Base-by-base conservation (phyloP, 2,888 invertebrate species). In the Dusona sp. region DNA sequence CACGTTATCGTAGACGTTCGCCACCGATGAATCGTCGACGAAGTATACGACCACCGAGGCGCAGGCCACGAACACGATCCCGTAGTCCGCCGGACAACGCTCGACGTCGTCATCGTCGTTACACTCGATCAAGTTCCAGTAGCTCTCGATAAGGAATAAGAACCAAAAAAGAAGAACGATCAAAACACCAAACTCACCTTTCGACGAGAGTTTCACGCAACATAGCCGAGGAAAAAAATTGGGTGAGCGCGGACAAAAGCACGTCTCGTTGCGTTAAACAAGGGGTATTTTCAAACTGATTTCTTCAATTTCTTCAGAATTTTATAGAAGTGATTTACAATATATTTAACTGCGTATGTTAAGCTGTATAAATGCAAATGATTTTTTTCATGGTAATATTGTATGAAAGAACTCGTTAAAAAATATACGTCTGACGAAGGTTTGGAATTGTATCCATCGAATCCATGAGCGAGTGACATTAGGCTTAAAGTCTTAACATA, bases 111-210 rank as follows among this genome's bases (percentile, higher is more conserved):
- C 96, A 96, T 91, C 96, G 96, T 91, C 96, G 96, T 92, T 96
- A 96, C 93, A 96, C 96, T 94, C 96, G 97, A 93, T 97, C 97
- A 88, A 97, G 97, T 91, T 97, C 97, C 86, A 97, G 97, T 94
- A 97, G 97, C 94, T 97, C 97, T 90, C 96, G 97, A 95, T 97
- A 93, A 94, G 82, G 79, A 25, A 36, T 42, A 57, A 36, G 8
- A 33, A 61, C 2, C n/a, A 64, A 70, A 33, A 45, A 48, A 75
- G 61, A 61, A 11, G 36, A 83, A 65, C 19, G 33, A 11, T 25
- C 2, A 82, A 65, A 19, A 51, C 29, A 38, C 19, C 13, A 8
- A 25, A 42, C 19, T 51, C 54, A 3, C 7, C 11, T n/a, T n/a
- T 38, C 54, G 57, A 38, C 36, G 73, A 57, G 22, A 25, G 42